phyloP scores from a whole-genome alignment of 37 sponge, comb jelly and placozoan species.

The Halichondria panicea region DNA sequence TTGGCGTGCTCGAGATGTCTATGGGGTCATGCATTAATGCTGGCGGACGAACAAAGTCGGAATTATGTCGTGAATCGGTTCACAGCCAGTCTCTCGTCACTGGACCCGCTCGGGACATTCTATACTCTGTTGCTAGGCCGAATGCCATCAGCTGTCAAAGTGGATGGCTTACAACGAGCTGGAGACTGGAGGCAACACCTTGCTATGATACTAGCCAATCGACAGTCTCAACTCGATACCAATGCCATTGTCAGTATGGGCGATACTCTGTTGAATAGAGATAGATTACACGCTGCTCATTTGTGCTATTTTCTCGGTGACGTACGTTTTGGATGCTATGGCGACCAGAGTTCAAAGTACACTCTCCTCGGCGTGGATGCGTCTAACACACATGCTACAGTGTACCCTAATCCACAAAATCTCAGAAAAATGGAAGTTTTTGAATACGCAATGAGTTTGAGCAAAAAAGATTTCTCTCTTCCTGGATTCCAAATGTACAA shows the following conservation, averaged over 20 bases:
- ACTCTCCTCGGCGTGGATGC: slow-evolving; percentile 63
- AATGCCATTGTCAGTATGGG: slow-evolving; percentile 53
- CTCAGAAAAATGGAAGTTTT: slow-evolving; percentile 60
- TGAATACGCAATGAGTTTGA: slow-evolving; percentile 73
- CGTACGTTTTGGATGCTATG: slow-evolving; percentile 44
- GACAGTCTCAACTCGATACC: slow-evolving; percentile 18
- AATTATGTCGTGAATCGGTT: slow-evolving; percentile 80
- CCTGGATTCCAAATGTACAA: slow-evolving; percentile 73
- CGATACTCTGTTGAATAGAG: slow-evolving; percentile 51
- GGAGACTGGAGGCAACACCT: slow-evolving; percentile 81
- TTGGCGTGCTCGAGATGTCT: slow-evolving; percentile 49
- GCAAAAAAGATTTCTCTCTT: slow-evolving; percentile 48
- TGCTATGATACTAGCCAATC: slow-evolving; percentile 75
- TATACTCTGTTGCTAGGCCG: slow-evolving; percentile 79
- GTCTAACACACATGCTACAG: not conserved
- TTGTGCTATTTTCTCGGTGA: slow-evolving; percentile 65
- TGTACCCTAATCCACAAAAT: slow-evolving; percentile 35
- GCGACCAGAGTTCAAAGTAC: slow-evolving; percentile 34
- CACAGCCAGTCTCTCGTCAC: slow-evolving; percentile 68
- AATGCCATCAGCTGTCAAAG: slow-evolving; percentile 54
- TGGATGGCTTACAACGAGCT: slow-evolving; percentile 64
- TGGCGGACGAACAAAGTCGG: slow-evolving; percentile 82
- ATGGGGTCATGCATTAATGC: slow-evolving; percentile 84
- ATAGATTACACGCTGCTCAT: slow-evolving; percentile 59
- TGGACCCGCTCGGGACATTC: slow-evolving; percentile 78